Evolutionary conservation across 2,888 invertebrate species (phyloP).

Genomic region (Margaritifera margaritifera): DNA sequence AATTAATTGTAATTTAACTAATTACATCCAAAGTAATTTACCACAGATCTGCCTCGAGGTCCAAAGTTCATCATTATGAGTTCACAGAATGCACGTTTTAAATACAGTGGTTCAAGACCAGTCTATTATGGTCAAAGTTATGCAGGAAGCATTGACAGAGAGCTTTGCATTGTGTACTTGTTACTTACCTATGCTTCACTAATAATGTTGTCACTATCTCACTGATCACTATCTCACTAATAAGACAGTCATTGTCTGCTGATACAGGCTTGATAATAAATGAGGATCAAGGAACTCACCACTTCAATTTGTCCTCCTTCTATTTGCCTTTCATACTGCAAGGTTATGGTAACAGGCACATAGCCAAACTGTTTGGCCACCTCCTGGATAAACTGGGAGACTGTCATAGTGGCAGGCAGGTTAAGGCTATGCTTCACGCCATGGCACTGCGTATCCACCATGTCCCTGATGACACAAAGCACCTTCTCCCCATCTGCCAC

Average conservation of each 20-base stretch:
- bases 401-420: slow-evolving; percentile 73
- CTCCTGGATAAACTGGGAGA: slow-evolving; percentile 74
- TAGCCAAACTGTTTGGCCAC: slow-evolving; percentile 75
- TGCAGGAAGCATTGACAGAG: no score
- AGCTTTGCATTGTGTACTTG: no score
- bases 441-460: slow-evolving; percentile 64
- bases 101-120: no score
- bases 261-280: not conserved
- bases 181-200: no score
- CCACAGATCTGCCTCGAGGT: no score
- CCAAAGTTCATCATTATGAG: no score
- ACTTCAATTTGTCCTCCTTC: slow-evolving; percentile 37
- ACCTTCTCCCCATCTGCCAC: slow-evolving; percentile 66
- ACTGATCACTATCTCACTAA: no score
- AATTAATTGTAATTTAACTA: no score
- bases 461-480: slow-evolving; percentile 74
- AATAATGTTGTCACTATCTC: no score
- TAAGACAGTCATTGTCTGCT: not conserved
- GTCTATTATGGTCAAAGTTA: no score
- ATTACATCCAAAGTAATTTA: no score
- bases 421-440: slow-evolving; percentile 65
- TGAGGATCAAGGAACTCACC: slow-evolving; percentile 17
- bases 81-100: no score
- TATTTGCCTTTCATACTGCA: slow-evolving; percentile 61
- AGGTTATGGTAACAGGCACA: slow-evolving; percentile 74